Base-by-base conservation (phyloP, 1,140 invertebrate genomes). In the Drosophila orosa region DNA sequence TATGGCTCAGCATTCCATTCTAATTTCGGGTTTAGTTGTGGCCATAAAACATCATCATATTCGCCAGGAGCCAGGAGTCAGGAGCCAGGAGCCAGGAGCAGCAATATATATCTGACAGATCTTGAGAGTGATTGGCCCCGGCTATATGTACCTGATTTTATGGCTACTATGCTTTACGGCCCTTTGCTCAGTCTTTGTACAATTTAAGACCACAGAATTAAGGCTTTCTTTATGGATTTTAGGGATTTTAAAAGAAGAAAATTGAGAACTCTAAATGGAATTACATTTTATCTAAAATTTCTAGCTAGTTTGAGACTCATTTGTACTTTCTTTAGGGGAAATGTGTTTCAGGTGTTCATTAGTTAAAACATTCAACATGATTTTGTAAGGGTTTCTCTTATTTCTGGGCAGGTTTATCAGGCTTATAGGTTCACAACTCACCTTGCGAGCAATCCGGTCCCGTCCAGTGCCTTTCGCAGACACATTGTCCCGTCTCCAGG, bases 371-470 rank as follows among this genome's bases (percentile, higher is more conserved):
- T n/a, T 62, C 3, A 39, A 62, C 31, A 56, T 39, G 4, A 37
- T 10, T 13, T 33, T 12, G 0, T n/a, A 1, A 15, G 5, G 27
- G 40, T 29, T 31, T 45, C 1, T 8, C 12, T 0, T 5, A n/a
- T 17, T 27, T 17, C 3, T 4, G 44, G 15, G 6, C 3, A 9
- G 17, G 27, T 3, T 13, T 15, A 22, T n/a, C 27, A 13, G 8
- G 45, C 8, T 35, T 35, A 3, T 5, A 15, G 10, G 3, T n/a
- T 19, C 12, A 6, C 8, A 5, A 58, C 91, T 93, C 94, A 95
- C 97, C 96, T 95, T 97, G 96, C 9, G 96, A 97, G 92, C 97
- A 98, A 92, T 98, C 97, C 37, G 96, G 94, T 68, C 97, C 97
- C 44, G 96, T 97, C 95, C 97, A 98, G 84, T 97, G 95, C 47